Evolutionary conservation across 2,888 invertebrate genomes (phyloP).

Genomic region (Hydriomena furcata): DNA sequence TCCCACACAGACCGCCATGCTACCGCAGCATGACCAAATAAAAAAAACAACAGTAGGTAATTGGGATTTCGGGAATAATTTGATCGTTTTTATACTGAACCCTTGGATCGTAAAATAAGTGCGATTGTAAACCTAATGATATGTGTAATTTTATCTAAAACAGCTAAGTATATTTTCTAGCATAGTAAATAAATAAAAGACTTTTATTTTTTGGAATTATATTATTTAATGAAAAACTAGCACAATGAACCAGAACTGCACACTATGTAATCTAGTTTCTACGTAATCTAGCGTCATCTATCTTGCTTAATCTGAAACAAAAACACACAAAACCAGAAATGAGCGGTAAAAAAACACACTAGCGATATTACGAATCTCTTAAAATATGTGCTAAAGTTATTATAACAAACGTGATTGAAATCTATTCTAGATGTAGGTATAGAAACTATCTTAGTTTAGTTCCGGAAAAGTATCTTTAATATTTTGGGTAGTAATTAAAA

Average conservation of each 20-base stretch:
- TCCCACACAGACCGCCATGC: too few relatives aligned
- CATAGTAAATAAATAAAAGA: slow-evolving; percentile 10
- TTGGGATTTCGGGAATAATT: too few relatives aligned
- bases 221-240: slow-evolving; percentile 13
- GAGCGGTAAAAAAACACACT: background rate
- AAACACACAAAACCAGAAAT: background rate
- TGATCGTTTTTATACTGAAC: too few relatives aligned
- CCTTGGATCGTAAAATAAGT: too few relatives aligned
- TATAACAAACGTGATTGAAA: too few relatives aligned
- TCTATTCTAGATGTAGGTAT: too few relatives aligned
- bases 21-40: too few relatives aligned
- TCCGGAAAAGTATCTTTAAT: too few relatives aligned
- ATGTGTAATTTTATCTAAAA: background rate
- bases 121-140: background rate
- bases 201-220: background rate
- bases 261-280: slow-evolving; percentile 14
- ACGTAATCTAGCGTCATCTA: slow-evolving; percentile 31
- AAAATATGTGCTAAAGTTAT: too few relatives aligned
- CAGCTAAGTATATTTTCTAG: background rate
- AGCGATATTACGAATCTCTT: background rate
- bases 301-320: slow-evolving; percentile 30
- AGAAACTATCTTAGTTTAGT: too few relatives aligned
- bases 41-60: too few relatives aligned
- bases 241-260: slow-evolving; percentile 10
- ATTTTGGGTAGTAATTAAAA: too few relatives aligned